Percentiles rank a stretch among this genome's conserved stretches.
These are phyloP conservation scores for Augiades crinisus DNA, from an alignment of 2,888 invertebrate genomes.

Conservation along the genomic window DNA sequence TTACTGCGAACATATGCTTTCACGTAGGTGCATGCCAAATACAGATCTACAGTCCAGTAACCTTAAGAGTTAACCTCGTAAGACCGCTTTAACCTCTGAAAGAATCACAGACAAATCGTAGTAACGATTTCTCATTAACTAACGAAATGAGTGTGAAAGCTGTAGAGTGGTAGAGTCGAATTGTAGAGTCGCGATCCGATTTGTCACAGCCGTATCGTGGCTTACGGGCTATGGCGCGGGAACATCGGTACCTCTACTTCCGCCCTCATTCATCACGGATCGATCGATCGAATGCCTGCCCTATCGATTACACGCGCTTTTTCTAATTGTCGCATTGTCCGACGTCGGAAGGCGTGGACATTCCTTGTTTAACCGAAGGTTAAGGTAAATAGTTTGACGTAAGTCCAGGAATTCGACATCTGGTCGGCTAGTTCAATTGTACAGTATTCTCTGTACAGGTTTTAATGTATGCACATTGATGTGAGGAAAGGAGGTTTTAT, in stretches of 20 bases:
- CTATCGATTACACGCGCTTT: slow-evolving; percentile 64
- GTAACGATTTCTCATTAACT: slow-evolving; percentile 27
- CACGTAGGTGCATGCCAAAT: no score
- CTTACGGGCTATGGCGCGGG: slow-evolving; percentile 37
- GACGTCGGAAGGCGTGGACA: slow-evolving; percentile 20
- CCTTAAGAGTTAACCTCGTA: no score
- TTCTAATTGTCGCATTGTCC: slow-evolving; percentile 30
- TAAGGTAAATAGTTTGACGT: slow-evolving; percentile 15
- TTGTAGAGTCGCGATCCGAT: slow-evolving; percentile 71
- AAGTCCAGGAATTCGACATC: slow-evolving; percentile 1
- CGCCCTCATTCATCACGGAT: slow-evolving; percentile 72
- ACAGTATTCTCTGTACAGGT: no score
- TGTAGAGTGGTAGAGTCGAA: slow-evolving; percentile 59
- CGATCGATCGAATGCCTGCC: slow-evolving; percentile 66
- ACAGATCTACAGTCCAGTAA: no score
- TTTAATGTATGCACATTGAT: no score
- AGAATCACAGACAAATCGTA: no score
- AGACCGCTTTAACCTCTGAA: no score
- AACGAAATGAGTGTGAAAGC: slow-evolving; percentile 52
- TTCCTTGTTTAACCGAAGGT: slow-evolving; percentile 16
- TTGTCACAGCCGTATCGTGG: slow-evolving; percentile 60
- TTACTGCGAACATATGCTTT: no score
- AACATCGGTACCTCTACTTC: slow-evolving; percentile 66
- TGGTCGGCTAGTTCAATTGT: no score
- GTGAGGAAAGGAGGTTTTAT: no score